Base-by-base conservation (phyloP, 2,888 invertebrate genomes). In the Limnephilus rhombicus region DNA sequence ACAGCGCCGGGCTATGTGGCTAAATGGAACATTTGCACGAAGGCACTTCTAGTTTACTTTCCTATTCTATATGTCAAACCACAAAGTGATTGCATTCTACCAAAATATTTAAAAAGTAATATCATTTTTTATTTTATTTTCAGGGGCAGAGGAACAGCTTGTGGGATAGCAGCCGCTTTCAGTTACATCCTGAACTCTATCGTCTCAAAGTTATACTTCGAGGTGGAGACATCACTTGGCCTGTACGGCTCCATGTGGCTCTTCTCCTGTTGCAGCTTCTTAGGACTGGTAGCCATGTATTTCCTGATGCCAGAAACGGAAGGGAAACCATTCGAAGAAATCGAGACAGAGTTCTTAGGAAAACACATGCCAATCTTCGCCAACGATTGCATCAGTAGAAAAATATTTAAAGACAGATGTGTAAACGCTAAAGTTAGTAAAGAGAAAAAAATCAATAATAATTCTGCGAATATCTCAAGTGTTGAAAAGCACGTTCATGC, bases 221-320 rank as follows among this genome's bases (percentile, higher is more conserved):
- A 96, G 94, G 94, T 97, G 5, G 96, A 97, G 94, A 94, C 94
- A 1, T 93, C 94, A 29, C 94, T 96, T 7, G 95, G 95, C 41
- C 94, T 97, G 0, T 95, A 96, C 94, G 97, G 97, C 2, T 94
- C 96, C 0, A 96, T 96, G 93, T 96, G 95, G 11, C 94, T 96
- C 0, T 97, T 96, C 94, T 96, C 96, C 5, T 94, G 94, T 1
- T 95, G 96, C 85, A 95, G 95, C 24, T 95, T 95, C 86, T 87
- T 95, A 0, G 97, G 96, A 49, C 95, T 96, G 3, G 94, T 96
- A 13, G 96, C 96, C 93, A 94, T 96, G 5, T 96, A 96, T 94
- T 96, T 96, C 94, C 95, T 95, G 92, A 94, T 97, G 93, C 96
- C 96, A 68, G 97, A 97, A 94, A 97, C 97, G 0, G 97, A 97